Conservation (phyloP, 2,797 vertebrate genomes). For the Eospalax fontanierii region DNA sequence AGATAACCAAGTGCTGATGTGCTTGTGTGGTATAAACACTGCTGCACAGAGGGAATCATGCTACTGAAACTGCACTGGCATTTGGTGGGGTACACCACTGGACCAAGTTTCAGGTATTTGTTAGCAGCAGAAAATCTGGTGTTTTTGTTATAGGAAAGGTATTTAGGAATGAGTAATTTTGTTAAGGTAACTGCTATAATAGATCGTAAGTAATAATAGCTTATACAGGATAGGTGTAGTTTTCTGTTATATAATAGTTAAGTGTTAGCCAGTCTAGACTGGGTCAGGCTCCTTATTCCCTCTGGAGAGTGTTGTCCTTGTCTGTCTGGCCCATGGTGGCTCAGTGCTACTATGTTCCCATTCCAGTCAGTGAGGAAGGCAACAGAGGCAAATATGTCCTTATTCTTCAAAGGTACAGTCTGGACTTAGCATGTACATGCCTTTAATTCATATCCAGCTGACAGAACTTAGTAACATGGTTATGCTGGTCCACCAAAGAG, state of each 20-base stretch:
- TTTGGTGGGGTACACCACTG: too few species aligned
- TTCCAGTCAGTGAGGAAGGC: neutral
- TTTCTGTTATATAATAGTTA: neutral
- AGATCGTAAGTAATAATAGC: neutral
- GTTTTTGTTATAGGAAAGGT: neutral
- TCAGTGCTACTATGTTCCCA: neutral
- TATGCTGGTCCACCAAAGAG: constrained; percentile 1
- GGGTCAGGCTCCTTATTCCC: neutral
- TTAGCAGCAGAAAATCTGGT: too few species aligned
- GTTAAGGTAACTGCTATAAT: neutral
- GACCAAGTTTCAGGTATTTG: too few species aligned
- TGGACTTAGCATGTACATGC: neutral
- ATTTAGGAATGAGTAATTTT: constrained; percentile 30
- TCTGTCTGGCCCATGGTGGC: neutral
- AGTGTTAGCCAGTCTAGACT: neutral
- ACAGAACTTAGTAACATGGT: neutral
- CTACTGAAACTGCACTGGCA: neutral
- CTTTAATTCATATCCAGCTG: neutral
- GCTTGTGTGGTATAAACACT: neutral
- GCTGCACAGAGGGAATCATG: neutral
- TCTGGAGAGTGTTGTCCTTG: neutral
- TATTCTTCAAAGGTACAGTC: constrained; percentile 24
- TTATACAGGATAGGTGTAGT: neutral
- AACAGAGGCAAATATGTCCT: neutral
- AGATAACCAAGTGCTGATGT: neutral